Evolutionary conservation across 2,888 invertebrate species (phyloP), one percentile per base, ranked within the genome.

Genomic region (Pammene fasciana): DNA sequence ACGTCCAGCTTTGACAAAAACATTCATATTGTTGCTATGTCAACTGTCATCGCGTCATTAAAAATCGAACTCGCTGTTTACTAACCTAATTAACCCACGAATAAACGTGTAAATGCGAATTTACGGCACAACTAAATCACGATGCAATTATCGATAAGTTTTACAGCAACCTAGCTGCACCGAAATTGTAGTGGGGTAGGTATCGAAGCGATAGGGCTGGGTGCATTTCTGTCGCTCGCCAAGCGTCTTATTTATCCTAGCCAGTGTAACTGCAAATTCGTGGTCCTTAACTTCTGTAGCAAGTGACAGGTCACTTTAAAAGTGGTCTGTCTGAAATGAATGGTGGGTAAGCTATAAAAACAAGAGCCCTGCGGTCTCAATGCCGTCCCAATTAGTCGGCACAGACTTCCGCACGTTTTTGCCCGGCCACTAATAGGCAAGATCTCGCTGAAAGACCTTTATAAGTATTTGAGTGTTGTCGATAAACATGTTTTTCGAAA

Each of bases 401-500:
- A 75, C 84, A 84, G 86, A 88, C 88, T 89, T 89, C 89, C 88
- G 89, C 89, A 89, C 90, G 90, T 87, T 88, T 89, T 88, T 88
- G 87, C 87, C 82, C 84, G 79, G 80, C 83, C 87, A 82, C 88
- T 88, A 89, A 88, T 88, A 87, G 88, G 88, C 88, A 84, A 86
- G 86, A 84, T 86, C 85, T 84, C 80, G 76, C 74, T 74, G 78
- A 74, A 73, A 79, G 79, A 78, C 82, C 74, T 87, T 87, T 87
- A 87, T 78, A 85, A 57, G 57, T 57, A 14, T 65, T 68, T 59
- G 68, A 65, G 65, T 45, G 56, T 56, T 45, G 67, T 26, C 38
- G 45, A 59, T 52, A 59, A 55, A 67, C 34, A 38, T 57, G 45
- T n/a, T 41, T 38, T 38, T 61, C 8, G 36, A 34, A 26, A 43